Evolutionary conservation across 1,140 invertebrate species (phyloP).

Genomic region (Lithobius niger): DNA sequence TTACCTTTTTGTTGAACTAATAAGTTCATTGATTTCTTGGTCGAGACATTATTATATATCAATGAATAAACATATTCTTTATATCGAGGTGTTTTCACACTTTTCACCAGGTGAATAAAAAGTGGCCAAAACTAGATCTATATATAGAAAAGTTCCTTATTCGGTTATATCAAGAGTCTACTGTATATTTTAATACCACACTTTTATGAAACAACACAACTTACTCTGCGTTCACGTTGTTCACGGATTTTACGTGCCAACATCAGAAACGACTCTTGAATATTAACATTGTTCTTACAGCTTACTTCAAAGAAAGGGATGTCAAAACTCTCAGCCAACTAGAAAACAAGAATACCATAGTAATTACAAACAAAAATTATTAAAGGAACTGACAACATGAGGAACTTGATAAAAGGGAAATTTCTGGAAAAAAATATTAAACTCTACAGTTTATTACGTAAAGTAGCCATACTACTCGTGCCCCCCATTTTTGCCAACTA

Average conservation of each 20-base stretch:
- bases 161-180: background rate
- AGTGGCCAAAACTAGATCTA: background rate
- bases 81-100: no score
- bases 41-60: no score
- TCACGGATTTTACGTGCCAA: slow-evolving; percentile 66
- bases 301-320: slow-evolving; percentile 87
- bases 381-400: background rate
- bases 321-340: slow-evolving; percentile 79
- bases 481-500: no score
- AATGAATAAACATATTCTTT: no score
- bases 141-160: background rate
- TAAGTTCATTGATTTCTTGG: no score
- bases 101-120: background rate
- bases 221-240: slow-evolving; percentile 56
- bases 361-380: background rate
- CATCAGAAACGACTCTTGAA: slow-evolving; percentile 70
- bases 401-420: background rate
- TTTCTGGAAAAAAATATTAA: slow-evolving; percentile 6
- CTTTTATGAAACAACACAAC: slow-evolving; percentile 11
- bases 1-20: no score
- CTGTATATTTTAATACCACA: no score
- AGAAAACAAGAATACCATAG: slow-evolving; percentile 25
- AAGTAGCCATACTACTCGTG: no score
- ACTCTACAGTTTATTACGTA: no score
- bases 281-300: slow-evolving; percentile 78